These are phyloP conservation scores for Glaucomys volans DNA, from an alignment of 2,113 vertebrate species.

Conservation along the genomic window DNA sequence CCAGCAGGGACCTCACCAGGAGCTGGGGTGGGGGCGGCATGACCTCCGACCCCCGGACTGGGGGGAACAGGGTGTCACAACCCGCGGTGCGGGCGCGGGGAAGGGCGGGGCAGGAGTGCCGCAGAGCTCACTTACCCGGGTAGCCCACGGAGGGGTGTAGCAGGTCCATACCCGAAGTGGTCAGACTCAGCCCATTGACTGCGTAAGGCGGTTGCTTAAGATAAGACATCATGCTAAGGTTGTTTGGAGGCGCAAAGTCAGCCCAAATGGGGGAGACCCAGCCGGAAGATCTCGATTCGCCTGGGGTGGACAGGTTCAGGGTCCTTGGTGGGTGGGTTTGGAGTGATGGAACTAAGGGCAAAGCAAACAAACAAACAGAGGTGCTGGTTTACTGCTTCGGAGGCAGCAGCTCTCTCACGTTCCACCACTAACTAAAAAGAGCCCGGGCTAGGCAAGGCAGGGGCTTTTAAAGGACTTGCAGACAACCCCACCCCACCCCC, in stretches of 20 bases:
- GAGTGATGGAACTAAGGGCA: slow-evolving; percentile 74
- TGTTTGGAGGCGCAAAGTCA: slow-evolving; percentile 84
- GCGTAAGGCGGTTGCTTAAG: slow-evolving; percentile 99
- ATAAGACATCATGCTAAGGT: slow-evolving; percentile 99
- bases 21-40: not conserved
- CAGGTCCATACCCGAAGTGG: slow-evolving; percentile 97
- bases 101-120: not conserved
- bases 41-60: not conserved
- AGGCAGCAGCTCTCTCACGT: slow-evolving; percentile 81
- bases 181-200: slow-evolving; percentile 98
- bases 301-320: slow-evolving; percentile 71
- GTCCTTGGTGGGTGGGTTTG: slow-evolving; percentile 76
- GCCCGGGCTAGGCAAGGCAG: slow-evolving; percentile 74
- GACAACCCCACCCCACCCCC: not conserved
- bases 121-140: slow-evolving; percentile 91
- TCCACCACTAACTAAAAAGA: slow-evolving; percentile 79
- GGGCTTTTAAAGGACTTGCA: slow-evolving; percentile 86
- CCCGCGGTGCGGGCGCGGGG: not conserved
- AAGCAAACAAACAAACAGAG: slow-evolving; percentile 80
- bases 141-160: slow-evolving; percentile 99
- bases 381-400: slow-evolving; percentile 75
- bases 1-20: not conserved
- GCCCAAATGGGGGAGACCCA: slow-evolving; percentile 84
- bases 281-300: slow-evolving; percentile 88
- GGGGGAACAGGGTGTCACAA: not conserved